Base-by-base conservation (phyloP, 53 echinoderm and acorn worm species). In the Stichopus horrens region DNA sequence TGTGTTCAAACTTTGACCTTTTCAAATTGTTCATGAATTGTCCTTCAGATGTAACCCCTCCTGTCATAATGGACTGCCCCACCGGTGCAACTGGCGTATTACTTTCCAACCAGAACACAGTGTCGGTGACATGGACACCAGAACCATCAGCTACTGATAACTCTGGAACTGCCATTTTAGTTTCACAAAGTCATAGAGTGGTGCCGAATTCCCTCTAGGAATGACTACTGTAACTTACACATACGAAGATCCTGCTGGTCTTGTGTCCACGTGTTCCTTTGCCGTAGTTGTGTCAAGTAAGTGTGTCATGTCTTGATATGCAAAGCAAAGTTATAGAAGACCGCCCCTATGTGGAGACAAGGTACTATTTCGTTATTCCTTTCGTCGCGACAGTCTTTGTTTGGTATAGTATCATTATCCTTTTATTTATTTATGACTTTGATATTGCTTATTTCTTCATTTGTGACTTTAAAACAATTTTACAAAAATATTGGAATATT, bases 101-200 rank as follows among this genome's bases (percentile, higher is more conserved):
- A 11, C 23, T 74, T 20, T 5, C 22, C 18, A 68, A 71, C 8
- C 51, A 53, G 23, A 84, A 57, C 19, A 22, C 54, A 7, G 75
- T 22, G 21, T 14, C 74, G 18, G 88, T 91, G 67, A 80, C 88
- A n/a, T 91, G 91, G 91, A 74, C 16, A 65, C 77, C 77, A 9
- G 88, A 82, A 55, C 91, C 91, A n/a, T 73, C 83, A 4, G 91
- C 91, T 14, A 82, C 83, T 2, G 91, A 91, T 57, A 82, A 88
- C 74, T 88, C 88, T 20, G 91, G 91, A 9, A 53, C 79, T 7
- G 81, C 57, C 7, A 71, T 21, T 9, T 63, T 80, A n/a, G 55
- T 21, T 1, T 53, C 83, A 8, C 63, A 56, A 14, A 67, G 67
- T 23, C 73, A 66, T 20, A 16, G 8, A 74, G 74, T 18, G 75